A percentile compares a stretch with the other conserved stretches of the same genome.
Evolutionary conservation across 2,888 invertebrate species (phyloP).

Genomic region (Tetropium fuscum): DNA sequence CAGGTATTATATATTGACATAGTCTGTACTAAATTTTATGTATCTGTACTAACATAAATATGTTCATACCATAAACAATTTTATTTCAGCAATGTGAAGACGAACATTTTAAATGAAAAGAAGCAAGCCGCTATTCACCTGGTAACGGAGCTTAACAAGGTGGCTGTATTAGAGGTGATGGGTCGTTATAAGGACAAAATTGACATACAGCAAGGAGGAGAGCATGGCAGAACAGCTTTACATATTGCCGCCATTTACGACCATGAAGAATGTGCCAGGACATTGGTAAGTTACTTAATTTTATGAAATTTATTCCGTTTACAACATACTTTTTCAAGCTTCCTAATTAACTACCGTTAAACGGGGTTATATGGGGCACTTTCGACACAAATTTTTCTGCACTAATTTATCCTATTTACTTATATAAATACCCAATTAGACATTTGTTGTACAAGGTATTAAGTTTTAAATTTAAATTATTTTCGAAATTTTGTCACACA

Average conservation of each 20-base stretch:
- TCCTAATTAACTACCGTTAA: background rate
- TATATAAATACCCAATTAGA: no score
- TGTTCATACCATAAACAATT: constrained; percentile 21
- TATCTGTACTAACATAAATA: no score
- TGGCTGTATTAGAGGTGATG: constrained; percentile 76
- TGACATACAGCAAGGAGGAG: constrained; percentile 81
- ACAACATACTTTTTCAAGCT: background rate
- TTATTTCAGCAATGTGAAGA: constrained; percentile 73
- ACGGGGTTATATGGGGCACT: background rate
- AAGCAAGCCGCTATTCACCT: constrained; percentile 84
- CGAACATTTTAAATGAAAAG: constrained; percentile 79
- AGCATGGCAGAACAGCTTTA: constrained; percentile 83
- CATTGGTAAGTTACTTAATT: constrained; percentile 73
- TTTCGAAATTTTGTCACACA: no score
- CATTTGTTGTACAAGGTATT: no score
- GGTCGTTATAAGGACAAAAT: constrained; percentile 76
- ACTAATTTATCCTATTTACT: background rate
- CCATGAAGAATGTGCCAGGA: constrained; percentile 83
- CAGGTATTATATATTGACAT: no score
- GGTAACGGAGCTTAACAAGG: constrained; percentile 83
- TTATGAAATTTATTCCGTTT: background rate
- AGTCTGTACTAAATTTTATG: no score
- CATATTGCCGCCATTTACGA: constrained; percentile 89
- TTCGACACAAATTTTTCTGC: no score
- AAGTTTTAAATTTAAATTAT: no score